These are phyloP conservation scores for Lepidurus apus DNA, from an alignment of 1,140 invertebrate genomes.

Conservation along the genomic window DNA sequence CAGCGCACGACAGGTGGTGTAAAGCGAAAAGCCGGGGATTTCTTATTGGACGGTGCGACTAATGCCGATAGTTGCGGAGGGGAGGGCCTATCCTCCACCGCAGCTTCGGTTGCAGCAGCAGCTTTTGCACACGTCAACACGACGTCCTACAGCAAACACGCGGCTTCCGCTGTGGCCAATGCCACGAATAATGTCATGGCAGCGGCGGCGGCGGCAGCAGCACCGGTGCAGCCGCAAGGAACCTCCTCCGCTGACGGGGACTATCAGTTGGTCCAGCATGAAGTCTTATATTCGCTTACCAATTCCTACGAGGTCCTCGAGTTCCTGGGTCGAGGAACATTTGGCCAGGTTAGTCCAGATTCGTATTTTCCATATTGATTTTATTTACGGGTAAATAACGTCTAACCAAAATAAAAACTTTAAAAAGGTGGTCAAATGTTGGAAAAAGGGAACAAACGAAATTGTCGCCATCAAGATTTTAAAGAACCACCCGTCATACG, in stretches of 20 bases:
- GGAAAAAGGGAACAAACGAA: slow-evolving; percentile 99
- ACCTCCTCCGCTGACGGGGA: slow-evolving; percentile 74
- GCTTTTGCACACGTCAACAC: slow-evolving; percentile 52
- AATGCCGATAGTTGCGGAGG: slow-evolving; percentile 35
- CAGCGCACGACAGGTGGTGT: slow-evolving; percentile 30
- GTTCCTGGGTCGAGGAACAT: slow-evolving; percentile 96
- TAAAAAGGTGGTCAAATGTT: slow-evolving; percentile 92
- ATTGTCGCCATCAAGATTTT: slow-evolving; percentile 99
- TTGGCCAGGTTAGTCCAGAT: slow-evolving; percentile 71
- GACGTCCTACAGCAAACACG: slow-evolving; percentile 69
- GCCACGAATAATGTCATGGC: slow-evolving; percentile 24
- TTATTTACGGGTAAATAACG: not conserved
- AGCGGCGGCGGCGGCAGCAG: slow-evolving; percentile 50
- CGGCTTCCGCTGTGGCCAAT: slow-evolving; percentile 41
- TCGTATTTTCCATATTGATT: not conserved
- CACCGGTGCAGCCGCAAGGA: slow-evolving; percentile 52
- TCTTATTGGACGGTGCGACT: slow-evolving; percentile 38
- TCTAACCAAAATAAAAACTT: not conserved
- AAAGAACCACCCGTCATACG: slow-evolving; percentile 99
- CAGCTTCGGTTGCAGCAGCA: slow-evolving; percentile 36
- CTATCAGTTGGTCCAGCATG: slow-evolving; percentile 96
- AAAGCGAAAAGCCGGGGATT: slow-evolving; percentile 34
- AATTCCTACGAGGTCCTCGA: slow-evolving; percentile 95
- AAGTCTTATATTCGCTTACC: slow-evolving; percentile 90
- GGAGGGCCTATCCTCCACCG: slow-evolving; percentile 37